Percentiles rank a stretch among this genome's conserved stretches.
Evolutionary conservation across 2,113 vertebrate genomes (phyloP).

Genomic region (Calidris pugnax): DNA sequence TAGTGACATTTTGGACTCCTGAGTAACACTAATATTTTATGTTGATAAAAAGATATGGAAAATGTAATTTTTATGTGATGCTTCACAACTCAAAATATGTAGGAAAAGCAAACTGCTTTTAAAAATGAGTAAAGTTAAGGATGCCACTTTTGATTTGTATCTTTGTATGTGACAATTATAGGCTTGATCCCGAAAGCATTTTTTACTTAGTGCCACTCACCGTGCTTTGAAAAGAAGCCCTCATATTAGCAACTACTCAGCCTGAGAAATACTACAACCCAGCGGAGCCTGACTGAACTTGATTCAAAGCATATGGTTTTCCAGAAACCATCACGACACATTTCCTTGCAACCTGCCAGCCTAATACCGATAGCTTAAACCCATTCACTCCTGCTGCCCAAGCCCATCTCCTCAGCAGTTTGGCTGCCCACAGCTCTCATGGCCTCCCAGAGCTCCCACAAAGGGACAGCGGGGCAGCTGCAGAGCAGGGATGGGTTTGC

Average conservation of each 20-base stretch:
- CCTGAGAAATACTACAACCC: not conserved
- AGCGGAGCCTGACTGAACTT: not conserved
- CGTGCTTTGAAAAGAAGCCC: not conserved
- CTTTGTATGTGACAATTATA: not conserved
- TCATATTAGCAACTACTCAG: constrained; percentile 26
- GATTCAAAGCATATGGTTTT: not conserved
- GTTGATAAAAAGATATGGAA: not conserved
- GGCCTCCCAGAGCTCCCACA: constrained; percentile 39
- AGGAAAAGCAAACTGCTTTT: not conserved
- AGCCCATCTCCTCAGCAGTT: constrained; percentile 66
- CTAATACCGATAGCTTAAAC: constrained; percentile 72
- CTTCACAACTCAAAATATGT: not conserved
- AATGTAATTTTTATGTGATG: not conserved
- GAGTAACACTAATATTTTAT: not conserved
- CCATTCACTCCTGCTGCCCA: constrained; percentile 71
- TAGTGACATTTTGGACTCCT: not conserved
- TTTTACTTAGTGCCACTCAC: not conserved
- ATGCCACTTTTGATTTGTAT: not conserved
- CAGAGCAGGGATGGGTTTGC: constrained; percentile 24
- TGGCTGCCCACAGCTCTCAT: constrained; percentile 62
- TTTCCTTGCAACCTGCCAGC: constrained; percentile 74
- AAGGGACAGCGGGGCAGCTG: constrained; percentile 74
- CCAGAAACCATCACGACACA: constrained; percentile 38
- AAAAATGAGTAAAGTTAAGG: not conserved
- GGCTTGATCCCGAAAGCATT: not conserved